Evolutionary conservation across 2,113 vertebrate genomes (phyloP).

Genomic region (Cyanoliseus patagonus): DNA sequence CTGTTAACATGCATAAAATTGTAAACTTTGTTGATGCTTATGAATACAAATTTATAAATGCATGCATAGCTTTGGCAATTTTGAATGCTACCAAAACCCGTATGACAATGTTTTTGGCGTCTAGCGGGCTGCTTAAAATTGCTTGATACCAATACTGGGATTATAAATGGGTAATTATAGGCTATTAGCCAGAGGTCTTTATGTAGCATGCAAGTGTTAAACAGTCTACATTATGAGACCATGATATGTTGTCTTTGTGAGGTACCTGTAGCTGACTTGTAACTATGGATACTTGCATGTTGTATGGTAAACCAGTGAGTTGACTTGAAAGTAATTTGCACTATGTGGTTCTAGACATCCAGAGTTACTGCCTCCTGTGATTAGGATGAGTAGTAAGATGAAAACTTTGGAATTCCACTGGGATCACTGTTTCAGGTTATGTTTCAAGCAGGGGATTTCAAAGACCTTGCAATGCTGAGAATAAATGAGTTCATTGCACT

Average conservation of each 20-base stretch:
- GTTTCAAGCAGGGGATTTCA: background rate
- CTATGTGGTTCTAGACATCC: background rate
- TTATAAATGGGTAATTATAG: background rate
- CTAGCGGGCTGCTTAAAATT: background rate
- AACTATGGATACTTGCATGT: background rate
- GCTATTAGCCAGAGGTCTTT: background rate
- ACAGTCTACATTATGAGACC: background rate
- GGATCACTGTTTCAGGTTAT: background rate
- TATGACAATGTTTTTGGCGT: background rate
- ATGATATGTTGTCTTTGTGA: background rate
- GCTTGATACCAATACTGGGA: background rate
- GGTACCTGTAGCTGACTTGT: background rate
- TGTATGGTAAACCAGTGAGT: background rate
- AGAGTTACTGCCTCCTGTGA: background rate
- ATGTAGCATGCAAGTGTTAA: background rate
- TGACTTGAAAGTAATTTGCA: background rate
- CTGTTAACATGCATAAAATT: background rate
- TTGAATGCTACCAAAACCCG: background rate
- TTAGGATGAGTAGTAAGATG: background rate
- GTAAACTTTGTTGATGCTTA: background rate
- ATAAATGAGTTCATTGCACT: background rate
- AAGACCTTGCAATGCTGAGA: background rate
- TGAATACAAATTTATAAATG: background rate
- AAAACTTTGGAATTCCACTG: background rate
- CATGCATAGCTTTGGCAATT: background rate